Base-by-base conservation (phyloP, 2,797 vertebrate genomes). In the Naso thynnoides region DNA sequence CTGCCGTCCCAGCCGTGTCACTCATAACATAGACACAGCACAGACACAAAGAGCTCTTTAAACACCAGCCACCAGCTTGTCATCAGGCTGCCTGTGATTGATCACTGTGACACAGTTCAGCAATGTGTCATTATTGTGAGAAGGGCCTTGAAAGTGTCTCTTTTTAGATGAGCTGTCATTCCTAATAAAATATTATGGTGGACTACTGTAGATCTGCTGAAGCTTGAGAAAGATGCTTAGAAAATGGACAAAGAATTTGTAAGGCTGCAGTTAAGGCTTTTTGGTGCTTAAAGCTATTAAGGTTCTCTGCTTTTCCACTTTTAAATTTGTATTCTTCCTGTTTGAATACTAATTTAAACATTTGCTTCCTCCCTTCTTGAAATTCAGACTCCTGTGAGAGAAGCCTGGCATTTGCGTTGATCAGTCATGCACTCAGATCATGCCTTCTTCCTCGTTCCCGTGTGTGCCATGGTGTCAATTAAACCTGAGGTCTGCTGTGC, bases 391-490 rank as follows among this genome's bases (percentile, higher is more conserved):
- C 82, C 81, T 55, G 62, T 0, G 83, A 81, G 85, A 73, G 60
- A 42, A 52, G 61, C 39, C 57, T 85, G 86, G 64, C 82, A 85
- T 90, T 90, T 89, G 76, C 38, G 61, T 80, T 59, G 78, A 89
- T 88, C 86, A 73, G 76, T 73, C 73, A 74, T 78, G 84, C 86
- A 39, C 79, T 85, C 78, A 69, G 78, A 88, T 91, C 83, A 48
- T 48, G 70, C 23, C 66, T 64, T 65, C 65, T 33, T 71, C 75
- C n/a, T 3, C 18, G 26, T 83, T 81, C 81, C 83, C 58, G 6
- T 42, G 79, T 76, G 86, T 65, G 70, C 79, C 44, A 1, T 4
- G 61, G 69, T 88, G 91, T 91, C 89, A 91, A 86, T 93, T 89
- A 92, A 87, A 89, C 38, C 79, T 38, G 78, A 78, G 86, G 69